A percentile compares a stretch with the other conserved stretches of the same genome.
phyloP scores from a whole-genome alignment of 2,888 invertebrate genomes.

The Scaptomyza caliginosa region DNA sequence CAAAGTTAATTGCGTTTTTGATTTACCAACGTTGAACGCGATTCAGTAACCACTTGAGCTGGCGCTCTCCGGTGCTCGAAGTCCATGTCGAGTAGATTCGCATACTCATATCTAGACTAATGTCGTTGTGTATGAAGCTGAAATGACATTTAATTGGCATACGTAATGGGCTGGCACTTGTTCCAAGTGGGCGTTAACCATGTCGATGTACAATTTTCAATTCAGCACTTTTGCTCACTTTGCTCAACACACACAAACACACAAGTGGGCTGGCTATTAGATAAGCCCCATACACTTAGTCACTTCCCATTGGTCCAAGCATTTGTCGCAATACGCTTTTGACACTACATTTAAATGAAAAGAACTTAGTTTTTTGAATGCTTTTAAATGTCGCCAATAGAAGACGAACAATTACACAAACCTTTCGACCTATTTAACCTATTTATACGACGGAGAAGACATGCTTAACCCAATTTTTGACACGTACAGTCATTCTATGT shows the following conservation, averaged over 20 bases:
- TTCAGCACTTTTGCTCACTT: constrained; percentile 26
- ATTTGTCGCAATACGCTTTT: not conserved
- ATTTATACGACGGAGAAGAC: too few relatives aligned
- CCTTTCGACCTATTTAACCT: too few relatives aligned
- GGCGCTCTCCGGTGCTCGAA: constrained; percentile 28
- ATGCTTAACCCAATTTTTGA: too few relatives aligned
- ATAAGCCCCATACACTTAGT: constrained; percentile 32
- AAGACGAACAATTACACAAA: too few relatives aligned
- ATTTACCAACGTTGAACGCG: constrained; percentile 49
- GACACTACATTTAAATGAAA: not conserved
- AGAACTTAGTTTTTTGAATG: too few relatives aligned
- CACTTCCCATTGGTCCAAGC: constrained; percentile 26
- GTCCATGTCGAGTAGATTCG: constrained; percentile 6
- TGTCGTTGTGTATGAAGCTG: constrained; percentile 2
- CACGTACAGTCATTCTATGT: too few relatives aligned
- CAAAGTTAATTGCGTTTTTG: constrained; percentile 72
- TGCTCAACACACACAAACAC: constrained; percentile 4
- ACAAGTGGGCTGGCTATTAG: constrained; percentile 24
- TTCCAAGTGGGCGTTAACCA: constrained; percentile 40
- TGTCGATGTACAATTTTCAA: constrained; percentile 27
- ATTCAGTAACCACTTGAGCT: constrained; percentile 41
- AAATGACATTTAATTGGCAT: constrained; percentile 40
- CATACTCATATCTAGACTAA: constrained; percentile 8
- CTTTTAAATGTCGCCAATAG: too few relatives aligned
- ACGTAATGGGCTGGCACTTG: constrained; percentile 22